These are phyloP conservation scores for Hoplodrina blanda DNA, from an alignment of 2,888 invertebrate genomes.

Conservation along the genomic window DNA sequence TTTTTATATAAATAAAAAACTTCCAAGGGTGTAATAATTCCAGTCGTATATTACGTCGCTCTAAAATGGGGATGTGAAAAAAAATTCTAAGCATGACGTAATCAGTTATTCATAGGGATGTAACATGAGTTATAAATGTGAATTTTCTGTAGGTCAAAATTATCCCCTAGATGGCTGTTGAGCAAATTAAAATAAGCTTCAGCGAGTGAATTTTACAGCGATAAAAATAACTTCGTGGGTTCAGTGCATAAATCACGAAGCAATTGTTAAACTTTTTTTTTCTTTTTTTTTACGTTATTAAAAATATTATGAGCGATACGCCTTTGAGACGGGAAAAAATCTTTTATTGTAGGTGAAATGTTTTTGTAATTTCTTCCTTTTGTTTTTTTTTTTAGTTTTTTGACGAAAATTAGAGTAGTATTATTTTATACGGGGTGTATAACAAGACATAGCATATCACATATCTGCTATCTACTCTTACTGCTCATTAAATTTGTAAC, in stretches of 20 bases:
- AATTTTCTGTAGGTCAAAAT: slow-evolving; percentile 38
- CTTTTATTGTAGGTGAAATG: neutral
- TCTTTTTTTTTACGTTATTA: slow-evolving; percentile 25
- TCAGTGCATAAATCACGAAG: slow-evolving; percentile 54
- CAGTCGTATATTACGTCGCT: slow-evolving; percentile 4
- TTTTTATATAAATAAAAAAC: slow-evolving; percentile 49
- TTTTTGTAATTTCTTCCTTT: slow-evolving; percentile 4
- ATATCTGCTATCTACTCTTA: too few relatives aligned
- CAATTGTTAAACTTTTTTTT: slow-evolving; percentile 49
- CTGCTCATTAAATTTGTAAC: too few relatives aligned
- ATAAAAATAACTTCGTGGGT: slow-evolving; percentile 55
- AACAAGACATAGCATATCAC: too few relatives aligned
- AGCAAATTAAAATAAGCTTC: slow-evolving; percentile 61
- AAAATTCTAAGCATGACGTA: slow-evolving; percentile 19
- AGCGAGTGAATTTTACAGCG: slow-evolving; percentile 55
- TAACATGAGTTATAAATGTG: slow-evolving; percentile 43
- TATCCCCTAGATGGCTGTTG: slow-evolving; percentile 55
- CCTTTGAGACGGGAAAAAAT: slow-evolving; percentile 8
- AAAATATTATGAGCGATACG: slow-evolving; percentile 8
- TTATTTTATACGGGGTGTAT: neutral
- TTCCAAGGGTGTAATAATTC: slow-evolving; percentile 40
- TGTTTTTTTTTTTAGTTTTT: neutral
- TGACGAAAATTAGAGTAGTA: neutral
- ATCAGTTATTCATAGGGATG: slow-evolving; percentile 39
- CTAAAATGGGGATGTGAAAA: slow-evolving; percentile 9